Evolutionary conservation across 2,797 vertebrate species (phyloP).

Genomic region (Catamblyrhynchus diadema): DNA sequence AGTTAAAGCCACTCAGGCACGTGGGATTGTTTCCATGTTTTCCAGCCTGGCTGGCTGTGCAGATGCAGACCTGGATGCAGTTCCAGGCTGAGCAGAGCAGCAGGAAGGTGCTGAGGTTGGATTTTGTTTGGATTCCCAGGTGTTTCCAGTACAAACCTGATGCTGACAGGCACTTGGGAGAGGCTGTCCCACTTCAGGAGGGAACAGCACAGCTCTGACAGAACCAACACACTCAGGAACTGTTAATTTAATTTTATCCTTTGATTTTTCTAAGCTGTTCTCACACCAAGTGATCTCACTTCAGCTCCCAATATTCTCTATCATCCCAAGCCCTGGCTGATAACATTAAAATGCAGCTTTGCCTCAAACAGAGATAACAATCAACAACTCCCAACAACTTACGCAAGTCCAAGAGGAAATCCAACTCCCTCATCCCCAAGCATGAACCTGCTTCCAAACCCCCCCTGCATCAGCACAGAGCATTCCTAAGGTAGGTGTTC

Average conservation of each 20-base stretch:
- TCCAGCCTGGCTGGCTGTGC: neutral
- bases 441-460: neutral
- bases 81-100: neutral
- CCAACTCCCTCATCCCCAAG: fast-evolving
- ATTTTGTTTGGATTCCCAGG: fast-evolving
- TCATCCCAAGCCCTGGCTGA: neutral
- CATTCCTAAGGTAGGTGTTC: neutral
- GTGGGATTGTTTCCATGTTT: fast-evolving
- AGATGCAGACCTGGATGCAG: fast-evolving
- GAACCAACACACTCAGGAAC: fast-evolving
- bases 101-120: neutral
- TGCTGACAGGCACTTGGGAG: neutral
- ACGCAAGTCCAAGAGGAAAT: neutral
- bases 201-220: neutral
- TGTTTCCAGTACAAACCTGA: fast-evolving
- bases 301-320: fast-evolving
- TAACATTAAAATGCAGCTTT: fast-evolving
- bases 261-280: neutral
- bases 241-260: neutral
- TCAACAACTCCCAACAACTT: neutral
- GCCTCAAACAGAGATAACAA: neutral
- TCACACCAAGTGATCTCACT: neutral
- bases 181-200: neutral
- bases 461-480: neutral
- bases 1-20: neutral